Percentiles rank a stretch among this genome's conserved stretches.
Evolutionary conservation across 2,888 invertebrate genomes (phyloP).

Genomic region (Rhaphigaster nebulosa): DNA sequence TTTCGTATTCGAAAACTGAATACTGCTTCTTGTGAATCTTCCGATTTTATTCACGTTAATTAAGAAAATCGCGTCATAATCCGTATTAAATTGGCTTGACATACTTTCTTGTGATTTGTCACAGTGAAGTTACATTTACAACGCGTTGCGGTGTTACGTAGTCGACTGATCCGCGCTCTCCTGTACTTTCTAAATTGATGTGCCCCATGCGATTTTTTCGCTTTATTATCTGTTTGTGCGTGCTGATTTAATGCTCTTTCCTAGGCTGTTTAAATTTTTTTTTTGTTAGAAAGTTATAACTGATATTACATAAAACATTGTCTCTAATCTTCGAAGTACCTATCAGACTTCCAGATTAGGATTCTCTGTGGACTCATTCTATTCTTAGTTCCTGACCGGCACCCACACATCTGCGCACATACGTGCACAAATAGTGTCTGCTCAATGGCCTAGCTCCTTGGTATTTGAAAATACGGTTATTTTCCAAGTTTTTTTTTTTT

Average conservation of each 20-base stretch:
- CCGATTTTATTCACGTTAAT: neutral
- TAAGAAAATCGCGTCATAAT: neutral
- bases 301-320: neutral
- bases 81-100: neutral
- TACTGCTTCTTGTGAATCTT: neutral
- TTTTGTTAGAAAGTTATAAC: neutral
- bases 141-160: neutral
- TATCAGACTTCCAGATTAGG: neutral
- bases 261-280: neutral
- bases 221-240: neutral
- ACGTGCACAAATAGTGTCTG: constrained; percentile 5
- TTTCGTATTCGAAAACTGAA: no score
- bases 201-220: constrained; percentile 2
- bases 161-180: neutral
- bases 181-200: constrained; percentile 23
- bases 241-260: neutral
- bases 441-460: neutral
- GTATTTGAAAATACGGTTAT: neutral
- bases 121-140: constrained; percentile 32
- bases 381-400: constrained; percentile 8
- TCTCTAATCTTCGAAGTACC: no score
- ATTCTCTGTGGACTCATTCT: neutral
- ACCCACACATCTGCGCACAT: constrained; percentile 46
- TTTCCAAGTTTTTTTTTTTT: neutral
- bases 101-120: neutral